Percentiles rank a stretch among this genome's conserved stretches.
phyloP scores from a whole-genome alignment of 1,140 invertebrate genomes.

The Micrasema minimum region DNA sequence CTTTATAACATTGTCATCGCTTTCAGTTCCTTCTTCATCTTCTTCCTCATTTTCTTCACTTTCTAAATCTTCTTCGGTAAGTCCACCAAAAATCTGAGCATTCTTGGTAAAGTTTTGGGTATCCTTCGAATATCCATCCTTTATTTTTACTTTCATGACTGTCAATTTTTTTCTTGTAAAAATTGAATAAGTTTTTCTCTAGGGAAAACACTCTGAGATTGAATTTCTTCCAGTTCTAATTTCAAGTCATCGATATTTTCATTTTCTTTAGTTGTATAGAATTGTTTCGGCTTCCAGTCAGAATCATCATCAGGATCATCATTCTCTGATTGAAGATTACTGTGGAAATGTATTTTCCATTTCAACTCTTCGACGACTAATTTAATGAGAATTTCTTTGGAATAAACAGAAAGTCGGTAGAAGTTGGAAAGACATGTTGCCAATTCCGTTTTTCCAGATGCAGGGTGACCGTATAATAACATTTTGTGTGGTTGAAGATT shows the following conservation, averaged over 20 bases:
- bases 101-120: constrained; percentile 10
- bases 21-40: background rate
- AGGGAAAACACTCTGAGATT: background rate
- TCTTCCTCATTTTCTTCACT: background rate
- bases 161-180: constrained; percentile 1
- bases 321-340: background rate
- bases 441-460: constrained; percentile 12
- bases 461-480: constrained; percentile 7
- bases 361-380: constrained; percentile 13
- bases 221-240: background rate
- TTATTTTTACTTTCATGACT: constrained; percentile 18
- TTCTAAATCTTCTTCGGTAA: background rate
- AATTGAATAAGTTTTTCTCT: constrained; percentile 18
- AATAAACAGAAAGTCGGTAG: constrained; percentile 10
- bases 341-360: constrained; percentile 17
- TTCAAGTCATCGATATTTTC: constrained; percentile 10
- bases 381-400: constrained; percentile 5
- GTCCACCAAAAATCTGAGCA: constrained; percentile 24
- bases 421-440: background rate
- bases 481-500: constrained; percentile 21
- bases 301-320: background rate
- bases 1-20: too few species aligned
- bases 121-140: constrained; percentile 30
- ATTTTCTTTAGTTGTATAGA: background rate
- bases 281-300: background rate